Conservation (phyloP, 2,113 vertebrate genomes). For the Zosterops pallidus region DNA sequence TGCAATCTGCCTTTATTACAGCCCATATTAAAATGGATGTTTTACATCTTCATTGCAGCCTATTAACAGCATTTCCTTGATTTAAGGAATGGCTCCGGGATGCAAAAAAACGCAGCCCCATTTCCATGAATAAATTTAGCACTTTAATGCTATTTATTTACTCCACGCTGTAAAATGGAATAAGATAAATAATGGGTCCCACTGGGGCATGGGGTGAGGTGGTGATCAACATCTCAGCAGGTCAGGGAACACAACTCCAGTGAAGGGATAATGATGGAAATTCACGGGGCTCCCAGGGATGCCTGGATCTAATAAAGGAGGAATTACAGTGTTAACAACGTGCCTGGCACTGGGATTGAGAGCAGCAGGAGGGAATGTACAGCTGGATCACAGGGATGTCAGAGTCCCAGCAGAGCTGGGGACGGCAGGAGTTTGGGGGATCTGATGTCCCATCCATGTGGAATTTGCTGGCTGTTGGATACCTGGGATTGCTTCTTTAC, state of each 20-base stretch:
- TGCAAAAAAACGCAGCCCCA: slow-evolving; percentile 8
- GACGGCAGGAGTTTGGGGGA: neutral
- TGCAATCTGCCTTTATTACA: slow-evolving; percentile 55
- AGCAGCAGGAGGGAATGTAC: neutral
- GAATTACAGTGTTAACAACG: slow-evolving; percentile 47
- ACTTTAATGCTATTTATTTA: slow-evolving; percentile 76
- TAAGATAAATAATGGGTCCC: slow-evolving; percentile 73
- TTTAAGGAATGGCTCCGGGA: slow-evolving; percentile 47
- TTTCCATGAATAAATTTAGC: slow-evolving; percentile 68
- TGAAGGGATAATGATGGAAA: slow-evolving; percentile 73
- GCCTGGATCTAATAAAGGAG: slow-evolving; percentile 67
- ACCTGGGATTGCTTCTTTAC: too few species aligned
- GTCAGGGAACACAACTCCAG: slow-evolving; percentile 54
- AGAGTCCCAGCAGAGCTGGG: neutral
- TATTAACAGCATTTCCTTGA: slow-evolving; percentile 52
- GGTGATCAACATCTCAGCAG: slow-evolving; percentile 74
- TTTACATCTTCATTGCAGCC: slow-evolving; percentile 56
- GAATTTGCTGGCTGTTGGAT: neutral
- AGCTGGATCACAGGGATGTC: neutral
- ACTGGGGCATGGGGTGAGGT: slow-evolving; percentile 24
- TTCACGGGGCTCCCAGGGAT: slow-evolving; percentile 56
- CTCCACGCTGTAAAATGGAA: slow-evolving; percentile 64
- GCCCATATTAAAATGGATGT: slow-evolving; percentile 46
- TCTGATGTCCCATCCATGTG: neutral
- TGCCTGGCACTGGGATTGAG: slow-evolving; percentile 35